phyloP scores from a whole-genome alignment of 2,113 vertebrate species.

The Barbus barbus region DNA sequence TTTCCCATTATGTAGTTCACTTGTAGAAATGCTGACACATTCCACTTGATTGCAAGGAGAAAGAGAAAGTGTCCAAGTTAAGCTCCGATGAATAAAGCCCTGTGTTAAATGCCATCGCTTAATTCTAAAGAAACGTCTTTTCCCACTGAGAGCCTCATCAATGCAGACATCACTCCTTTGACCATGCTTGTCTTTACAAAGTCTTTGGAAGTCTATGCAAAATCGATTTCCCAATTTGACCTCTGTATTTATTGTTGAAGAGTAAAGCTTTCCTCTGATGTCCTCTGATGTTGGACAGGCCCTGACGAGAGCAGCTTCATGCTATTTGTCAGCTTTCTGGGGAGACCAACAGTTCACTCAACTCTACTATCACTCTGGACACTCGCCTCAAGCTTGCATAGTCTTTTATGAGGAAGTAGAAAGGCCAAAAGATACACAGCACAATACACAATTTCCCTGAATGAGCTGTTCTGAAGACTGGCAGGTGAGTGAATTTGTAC shows the following conservation, averaged over 20 bases:
- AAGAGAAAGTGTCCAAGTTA: not conserved
- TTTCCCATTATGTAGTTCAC: not conserved
- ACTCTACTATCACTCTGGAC: slow-evolving; percentile 51
- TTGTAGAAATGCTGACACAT: not conserved
- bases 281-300: slow-evolving; percentile 36
- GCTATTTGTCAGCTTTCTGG: slow-evolving; percentile 52
- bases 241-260: slow-evolving; percentile 16
- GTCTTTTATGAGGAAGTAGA: slow-evolving; percentile 32
- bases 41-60: not conserved
- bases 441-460: not conserved
- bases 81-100: not conserved
- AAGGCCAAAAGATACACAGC: slow-evolving; percentile 1
- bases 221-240: slow-evolving; percentile 15
- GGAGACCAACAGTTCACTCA: slow-evolving; percentile 52
- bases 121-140: not conserved
- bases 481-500: not conserved
- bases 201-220: slow-evolving; percentile 7
- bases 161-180: not conserved
- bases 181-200: not conserved
- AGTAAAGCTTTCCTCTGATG: slow-evolving; percentile 20
- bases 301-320: slow-evolving; percentile 29
- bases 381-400: slow-evolving; percentile 23
- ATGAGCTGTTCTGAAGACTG: slow-evolving; percentile 13
- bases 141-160: not conserved
- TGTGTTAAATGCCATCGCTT: not conserved